Evolutionary conservation across 2,888 invertebrate genomes (phyloP).

Genomic region (Argyra leucocephala): DNA sequence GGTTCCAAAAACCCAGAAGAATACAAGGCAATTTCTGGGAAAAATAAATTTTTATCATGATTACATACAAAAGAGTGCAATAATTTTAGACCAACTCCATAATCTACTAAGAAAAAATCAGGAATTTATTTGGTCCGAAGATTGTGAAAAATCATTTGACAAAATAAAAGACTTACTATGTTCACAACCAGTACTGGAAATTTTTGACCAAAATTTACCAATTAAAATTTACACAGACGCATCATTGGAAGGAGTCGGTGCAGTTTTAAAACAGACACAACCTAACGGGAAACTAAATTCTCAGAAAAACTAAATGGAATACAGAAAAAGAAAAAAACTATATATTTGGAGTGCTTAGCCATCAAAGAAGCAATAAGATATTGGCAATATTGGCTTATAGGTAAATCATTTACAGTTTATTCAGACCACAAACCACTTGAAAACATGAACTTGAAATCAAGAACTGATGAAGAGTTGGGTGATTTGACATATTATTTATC

Average conservation of each 20-base stretch:
- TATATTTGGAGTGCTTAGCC: constrained; percentile 23
- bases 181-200: constrained; percentile 21
- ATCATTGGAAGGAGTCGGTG: constrained; percentile 21
- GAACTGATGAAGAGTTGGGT: constrained; percentile 20
- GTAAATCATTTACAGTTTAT: constrained; percentile 21
- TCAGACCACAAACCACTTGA: constrained; percentile 24
- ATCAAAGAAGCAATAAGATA: constrained; percentile 23
- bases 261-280: constrained; percentile 23
- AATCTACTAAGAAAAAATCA: constrained; percentile 22
- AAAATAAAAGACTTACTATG: constrained; percentile 22
- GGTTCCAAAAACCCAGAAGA: too few species aligned
- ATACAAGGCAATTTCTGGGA: constrained; percentile 22
- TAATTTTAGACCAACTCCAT: constrained; percentile 23
- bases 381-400: too few species aligned
- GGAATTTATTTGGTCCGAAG: constrained; percentile 21
- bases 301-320: constrained; percentile 22
- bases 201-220: constrained; percentile 22
- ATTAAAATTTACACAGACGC: constrained; percentile 21
- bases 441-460: constrained; percentile 21
- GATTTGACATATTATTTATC: constrained; percentile 20
- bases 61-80: constrained; percentile 20
- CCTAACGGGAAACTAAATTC: constrained; percentile 21
- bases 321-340: constrained; percentile 23
- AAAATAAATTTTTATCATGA: too few species aligned
- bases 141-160: constrained; percentile 22